Conservation (phyloP, 2,113 vertebrate species). For the Hemiscyllium ocellatum region DNA sequence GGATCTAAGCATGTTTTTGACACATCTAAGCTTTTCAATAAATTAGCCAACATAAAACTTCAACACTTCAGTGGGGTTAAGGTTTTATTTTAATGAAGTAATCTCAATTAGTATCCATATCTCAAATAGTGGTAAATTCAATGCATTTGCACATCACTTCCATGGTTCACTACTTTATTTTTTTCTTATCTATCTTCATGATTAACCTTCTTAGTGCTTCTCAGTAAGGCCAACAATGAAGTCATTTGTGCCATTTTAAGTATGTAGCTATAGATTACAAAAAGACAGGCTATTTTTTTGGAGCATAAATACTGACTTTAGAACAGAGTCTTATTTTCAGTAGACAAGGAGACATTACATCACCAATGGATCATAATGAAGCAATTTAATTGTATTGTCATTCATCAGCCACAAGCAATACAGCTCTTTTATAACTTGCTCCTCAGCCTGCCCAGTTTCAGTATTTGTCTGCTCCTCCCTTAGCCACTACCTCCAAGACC, state of each 20-base stretch:
- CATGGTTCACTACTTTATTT: background rate
- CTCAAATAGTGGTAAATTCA: background rate
- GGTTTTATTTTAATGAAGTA: background rate
- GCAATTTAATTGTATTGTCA: background rate
- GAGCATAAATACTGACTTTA: background rate
- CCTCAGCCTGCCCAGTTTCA: background rate
- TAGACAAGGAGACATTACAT: background rate
- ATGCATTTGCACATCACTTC: background rate
- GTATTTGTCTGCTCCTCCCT: background rate
- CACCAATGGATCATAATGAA: background rate
- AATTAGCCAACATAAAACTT: background rate
- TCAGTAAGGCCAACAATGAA: background rate
- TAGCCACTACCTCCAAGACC: background rate
- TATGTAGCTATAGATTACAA: background rate
- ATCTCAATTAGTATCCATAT: constrained; percentile 20
- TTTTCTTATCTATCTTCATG: constrained; percentile 5
- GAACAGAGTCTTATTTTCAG: background rate
- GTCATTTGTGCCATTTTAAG: background rate
- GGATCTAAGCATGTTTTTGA: background rate
- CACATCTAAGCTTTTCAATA: constrained; percentile 9
- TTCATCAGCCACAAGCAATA: background rate
- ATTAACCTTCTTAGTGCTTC: background rate
- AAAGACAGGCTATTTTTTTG: background rate
- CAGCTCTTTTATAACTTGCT: background rate
- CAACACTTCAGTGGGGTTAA: background rate